Percentiles rank a stretch among this genome's conserved stretches.
Conservation (phyloP, 2,797 vertebrate species). For the Mycteria americana region DNA sequence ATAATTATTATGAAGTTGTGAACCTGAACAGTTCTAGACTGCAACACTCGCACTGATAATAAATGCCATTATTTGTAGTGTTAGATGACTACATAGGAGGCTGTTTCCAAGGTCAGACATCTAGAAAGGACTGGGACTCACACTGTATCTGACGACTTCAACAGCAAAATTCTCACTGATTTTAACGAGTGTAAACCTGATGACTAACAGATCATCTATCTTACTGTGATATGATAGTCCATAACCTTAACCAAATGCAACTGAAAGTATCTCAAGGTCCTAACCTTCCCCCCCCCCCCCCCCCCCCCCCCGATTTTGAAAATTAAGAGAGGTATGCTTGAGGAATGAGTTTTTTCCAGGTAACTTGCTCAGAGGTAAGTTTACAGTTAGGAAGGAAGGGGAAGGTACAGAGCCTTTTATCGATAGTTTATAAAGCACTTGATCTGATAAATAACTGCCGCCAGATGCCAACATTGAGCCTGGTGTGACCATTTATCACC, state of each 20-base stretch:
- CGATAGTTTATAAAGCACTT: not conserved
- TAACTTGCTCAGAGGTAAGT: not conserved
- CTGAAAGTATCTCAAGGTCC: not conserved
- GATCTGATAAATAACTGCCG: not conserved
- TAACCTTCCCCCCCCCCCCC: too few species aligned
- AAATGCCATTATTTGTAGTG: not conserved
- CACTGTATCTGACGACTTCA: not conserved
- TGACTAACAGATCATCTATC: not conserved
- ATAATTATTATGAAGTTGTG: fast-evolving
- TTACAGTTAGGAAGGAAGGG: not conserved
- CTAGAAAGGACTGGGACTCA: not conserved
- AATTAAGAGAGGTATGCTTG: not conserved
- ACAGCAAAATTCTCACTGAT: not conserved
- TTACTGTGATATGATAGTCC: not conserved
- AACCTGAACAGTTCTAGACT: not conserved
- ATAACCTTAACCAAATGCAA: not conserved
- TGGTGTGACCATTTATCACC: not conserved
- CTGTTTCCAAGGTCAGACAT: not conserved
- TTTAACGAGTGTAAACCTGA: not conserved
- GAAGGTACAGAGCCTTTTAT: not conserved
- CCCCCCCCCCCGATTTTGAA: too few species aligned
- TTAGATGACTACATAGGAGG: not conserved
- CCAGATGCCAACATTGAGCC: not conserved
- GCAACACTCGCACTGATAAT: not conserved
- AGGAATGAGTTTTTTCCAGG: not conserved